Evolutionary conservation across 2,888 invertebrate species (phyloP).

Genomic region (Ethmia dodecea): DNA sequence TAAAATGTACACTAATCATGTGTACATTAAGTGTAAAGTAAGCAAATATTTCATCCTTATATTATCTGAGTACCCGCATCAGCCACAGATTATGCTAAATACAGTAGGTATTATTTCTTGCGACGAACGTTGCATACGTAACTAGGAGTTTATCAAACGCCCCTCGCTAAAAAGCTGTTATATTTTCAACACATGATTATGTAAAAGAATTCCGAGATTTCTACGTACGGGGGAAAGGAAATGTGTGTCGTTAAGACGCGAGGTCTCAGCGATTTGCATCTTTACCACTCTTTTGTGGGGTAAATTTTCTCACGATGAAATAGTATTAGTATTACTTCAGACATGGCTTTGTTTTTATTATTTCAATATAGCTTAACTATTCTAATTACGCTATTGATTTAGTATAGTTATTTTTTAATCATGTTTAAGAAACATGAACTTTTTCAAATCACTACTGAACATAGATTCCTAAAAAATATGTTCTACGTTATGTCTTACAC

Average conservation of each 20-base stretch:
- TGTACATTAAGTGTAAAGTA: too few relatives aligned
- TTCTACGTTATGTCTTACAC: too few relatives aligned
- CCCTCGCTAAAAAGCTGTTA: slow-evolving; percentile 67
- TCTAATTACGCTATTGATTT: too few relatives aligned
- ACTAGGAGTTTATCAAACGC: slow-evolving; percentile 49
- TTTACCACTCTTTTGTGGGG: slow-evolving; percentile 48
- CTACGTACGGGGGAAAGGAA: slow-evolving; percentile 52
- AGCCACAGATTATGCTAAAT: slow-evolving; percentile 65
- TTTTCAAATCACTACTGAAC: too few relatives aligned
- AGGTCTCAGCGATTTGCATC: slow-evolving; percentile 60
- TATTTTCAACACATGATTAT: slow-evolving; percentile 76
- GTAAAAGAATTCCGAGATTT: slow-evolving; percentile 71
- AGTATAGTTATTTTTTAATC: too few relatives aligned
- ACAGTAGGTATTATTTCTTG: slow-evolving; percentile 53
- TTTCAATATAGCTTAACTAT: too few relatives aligned
- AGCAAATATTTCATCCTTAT: too few relatives aligned
- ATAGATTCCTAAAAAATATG: too few relatives aligned
- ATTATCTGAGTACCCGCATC: slow-evolving; percentile 35
- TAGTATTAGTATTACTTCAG: not conserved
- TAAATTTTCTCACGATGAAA: slow-evolving; percentile 45
- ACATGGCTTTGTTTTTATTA: not conserved
- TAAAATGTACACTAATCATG: too few relatives aligned
- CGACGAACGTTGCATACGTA: slow-evolving; percentile 49
- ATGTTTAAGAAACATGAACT: too few relatives aligned
- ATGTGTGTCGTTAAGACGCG: slow-evolving; percentile 66